A percentile compares a stretch with the other conserved stretches of the same genome.
These are phyloP conservation scores for Clupea harengus DNA, from an alignment of 2,113 vertebrate species.

Conservation along the genomic window DNA sequence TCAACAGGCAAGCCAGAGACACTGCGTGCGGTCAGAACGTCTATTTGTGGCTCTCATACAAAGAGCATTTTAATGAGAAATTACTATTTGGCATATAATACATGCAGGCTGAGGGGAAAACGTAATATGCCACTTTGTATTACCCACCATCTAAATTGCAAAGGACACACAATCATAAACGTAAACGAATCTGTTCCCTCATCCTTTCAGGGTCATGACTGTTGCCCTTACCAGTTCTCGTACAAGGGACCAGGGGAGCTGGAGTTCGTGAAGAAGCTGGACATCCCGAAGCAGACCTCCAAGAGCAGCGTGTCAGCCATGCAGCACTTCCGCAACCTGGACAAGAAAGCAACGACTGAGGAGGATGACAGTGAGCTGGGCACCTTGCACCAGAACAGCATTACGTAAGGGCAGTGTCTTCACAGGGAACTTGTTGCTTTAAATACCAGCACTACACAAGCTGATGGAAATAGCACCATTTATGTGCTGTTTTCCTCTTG, in stretches of 20 bases:
- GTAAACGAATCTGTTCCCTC: neutral
- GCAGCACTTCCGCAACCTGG: constrained; percentile 77
- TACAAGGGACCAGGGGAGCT: constrained; percentile 65
- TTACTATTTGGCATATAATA: neutral
- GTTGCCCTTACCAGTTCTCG: constrained; percentile 71
- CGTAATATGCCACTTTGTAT: neutral
- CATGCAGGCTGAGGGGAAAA: neutral
- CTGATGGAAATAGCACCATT: neutral
- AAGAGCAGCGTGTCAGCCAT: constrained; percentile 70
- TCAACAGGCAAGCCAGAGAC: neutral
- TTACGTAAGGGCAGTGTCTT: constrained; percentile 55
- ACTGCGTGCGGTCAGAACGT: neutral
- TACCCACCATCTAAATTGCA: neutral
- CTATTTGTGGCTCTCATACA: neutral
- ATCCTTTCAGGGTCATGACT: constrained; percentile 71
- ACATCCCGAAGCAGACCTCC: constrained; percentile 67
- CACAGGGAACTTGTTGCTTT: neutral
- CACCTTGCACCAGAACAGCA: constrained; percentile 73
- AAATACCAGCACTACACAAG: neutral
- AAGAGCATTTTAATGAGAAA: neutral
- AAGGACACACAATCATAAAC: neutral
- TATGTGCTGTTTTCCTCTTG: neutral
- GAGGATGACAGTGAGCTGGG: constrained; percentile 64
- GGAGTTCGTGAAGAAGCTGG: constrained; percentile 70
- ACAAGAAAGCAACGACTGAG: constrained; percentile 70